phyloP scores from a whole-genome alignment of 2,113 vertebrate species.

The Alligator mississippiensis region DNA sequence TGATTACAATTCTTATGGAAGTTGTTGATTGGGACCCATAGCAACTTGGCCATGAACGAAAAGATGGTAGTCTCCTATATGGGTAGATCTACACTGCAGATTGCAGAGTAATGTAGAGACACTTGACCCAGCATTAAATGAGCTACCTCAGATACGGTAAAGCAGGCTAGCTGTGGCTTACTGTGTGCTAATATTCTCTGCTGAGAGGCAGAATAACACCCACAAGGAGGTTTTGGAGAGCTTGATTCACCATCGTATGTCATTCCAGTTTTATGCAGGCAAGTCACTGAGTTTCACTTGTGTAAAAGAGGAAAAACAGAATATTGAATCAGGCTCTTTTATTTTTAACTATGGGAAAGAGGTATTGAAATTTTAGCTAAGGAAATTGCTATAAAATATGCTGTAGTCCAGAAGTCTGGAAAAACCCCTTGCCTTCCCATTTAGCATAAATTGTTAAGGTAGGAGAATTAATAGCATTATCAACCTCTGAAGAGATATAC shows the following conservation, averaged over 20 bases:
- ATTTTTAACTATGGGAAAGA: slow-evolving; percentile 52
- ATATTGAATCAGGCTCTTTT: slow-evolving; percentile 39
- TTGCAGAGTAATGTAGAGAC: not conserved
- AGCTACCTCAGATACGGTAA: not conserved
- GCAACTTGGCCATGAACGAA: not conserved
- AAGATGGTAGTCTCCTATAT: not conserved
- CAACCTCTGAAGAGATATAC: slow-evolving; percentile 24
- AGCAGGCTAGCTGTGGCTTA: not conserved
- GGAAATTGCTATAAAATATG: slow-evolving; percentile 45
- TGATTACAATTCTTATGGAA: not conserved
- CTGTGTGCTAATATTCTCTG: not conserved
- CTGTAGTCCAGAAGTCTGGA: slow-evolving; percentile 18
- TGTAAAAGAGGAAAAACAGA: slow-evolving; percentile 18
- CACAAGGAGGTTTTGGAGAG: not conserved
- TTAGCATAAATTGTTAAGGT: not conserved
- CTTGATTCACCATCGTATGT: not conserved
- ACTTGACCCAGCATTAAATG: not conserved
- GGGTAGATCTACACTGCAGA: not conserved
- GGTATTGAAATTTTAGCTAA: slow-evolving; percentile 9
- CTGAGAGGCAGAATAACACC: not conserved
- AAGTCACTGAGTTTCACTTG: not conserved
- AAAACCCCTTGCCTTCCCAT: slow-evolving; percentile 25
- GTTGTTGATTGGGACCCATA: not conserved
- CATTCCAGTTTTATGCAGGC: not conserved
- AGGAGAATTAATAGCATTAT: slow-evolving; percentile 48